Base-by-base conservation (phyloP, 2,888 invertebrate species). In the Autographa pulchrina region DNA sequence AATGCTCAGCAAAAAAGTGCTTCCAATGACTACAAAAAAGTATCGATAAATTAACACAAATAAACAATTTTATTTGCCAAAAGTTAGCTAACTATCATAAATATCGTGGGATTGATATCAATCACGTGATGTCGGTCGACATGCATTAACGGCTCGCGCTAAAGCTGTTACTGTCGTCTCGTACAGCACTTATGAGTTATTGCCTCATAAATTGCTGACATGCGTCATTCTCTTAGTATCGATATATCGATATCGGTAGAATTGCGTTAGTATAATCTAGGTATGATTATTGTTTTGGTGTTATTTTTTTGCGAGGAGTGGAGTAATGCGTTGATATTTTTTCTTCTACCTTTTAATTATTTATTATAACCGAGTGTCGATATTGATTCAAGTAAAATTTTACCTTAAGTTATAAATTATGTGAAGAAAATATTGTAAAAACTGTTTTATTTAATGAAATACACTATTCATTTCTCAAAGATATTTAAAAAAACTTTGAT, bases 131-230 rank as follows among this genome's bases (percentile, higher is more conserved):
- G 86, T 88, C 88, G 84, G 84, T 77, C 85, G 84, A 91, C 89
- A 85, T 87, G 86, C 91, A 92, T 92, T 92, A 92, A 91, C 73
- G 71, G 77, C 78, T 81, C 72, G 66, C 61, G 81, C 89, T 87
- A 87, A 83, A 85, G 89, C 83, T 92, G 93, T 94, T 87, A 88
- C 90, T 92, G 93, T 93, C 94, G 77, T 74, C 81, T 80, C 75
- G 75, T 83, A 91, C 91, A 91, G 87, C 88, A 78, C 85, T 84
- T 86, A 90, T 93, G 93, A 94, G 85, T 93, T 93, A 94, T 91
- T 78, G 88, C 85, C 72, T 87, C 88, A 89, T 93, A 91, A 92
- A 90, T 82, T 69, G 74, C 85, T 86, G 88, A 86, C 91, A 90
- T 89, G 87, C 88, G 90, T 90, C 90, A 90, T 82, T 76, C 75